Conservation (phyloP, 2,888 invertebrate species). For the Stenodera caucasica region DNA sequence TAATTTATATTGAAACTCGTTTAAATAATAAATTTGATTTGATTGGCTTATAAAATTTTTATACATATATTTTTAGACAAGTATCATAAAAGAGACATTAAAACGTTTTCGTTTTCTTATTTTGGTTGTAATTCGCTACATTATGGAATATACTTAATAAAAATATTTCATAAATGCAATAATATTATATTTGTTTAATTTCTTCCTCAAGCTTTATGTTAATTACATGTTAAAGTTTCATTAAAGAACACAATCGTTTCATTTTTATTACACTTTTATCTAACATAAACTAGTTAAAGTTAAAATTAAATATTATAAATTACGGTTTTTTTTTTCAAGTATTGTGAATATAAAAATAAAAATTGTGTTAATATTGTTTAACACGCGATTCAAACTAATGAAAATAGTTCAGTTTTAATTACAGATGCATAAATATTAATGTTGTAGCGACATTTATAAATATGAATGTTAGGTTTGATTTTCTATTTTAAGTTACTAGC, state of each 20-base stretch:
- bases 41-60: constrained; percentile 2
- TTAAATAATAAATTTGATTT: no score
- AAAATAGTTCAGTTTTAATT: constrained; percentile 1
- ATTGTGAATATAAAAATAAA: background rate
- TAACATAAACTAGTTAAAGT: background rate
- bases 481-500: constrained; percentile 2
- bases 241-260: background rate
- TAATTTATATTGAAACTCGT: no score
- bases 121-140: constrained; percentile 3
- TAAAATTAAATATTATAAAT: background rate
- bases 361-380: background rate
- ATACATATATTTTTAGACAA: background rate
- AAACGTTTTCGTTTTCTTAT: background rate
- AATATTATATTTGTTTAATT: background rate
- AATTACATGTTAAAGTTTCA: background rate
- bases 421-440: constrained; percentile 1
- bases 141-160: constrained; percentile 6
- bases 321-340: background rate
- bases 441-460: background rate
- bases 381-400: constrained; percentile 1
- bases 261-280: background rate
- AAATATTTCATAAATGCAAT: background rate
- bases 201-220: background rate
- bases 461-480: background rate
- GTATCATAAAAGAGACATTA: background rate